A percentile compares a stretch with the other conserved stretches of the same genome.
phyloP scores from a whole-genome alignment of 2,888 invertebrate genomes.

The Cheilosia urbana region DNA sequence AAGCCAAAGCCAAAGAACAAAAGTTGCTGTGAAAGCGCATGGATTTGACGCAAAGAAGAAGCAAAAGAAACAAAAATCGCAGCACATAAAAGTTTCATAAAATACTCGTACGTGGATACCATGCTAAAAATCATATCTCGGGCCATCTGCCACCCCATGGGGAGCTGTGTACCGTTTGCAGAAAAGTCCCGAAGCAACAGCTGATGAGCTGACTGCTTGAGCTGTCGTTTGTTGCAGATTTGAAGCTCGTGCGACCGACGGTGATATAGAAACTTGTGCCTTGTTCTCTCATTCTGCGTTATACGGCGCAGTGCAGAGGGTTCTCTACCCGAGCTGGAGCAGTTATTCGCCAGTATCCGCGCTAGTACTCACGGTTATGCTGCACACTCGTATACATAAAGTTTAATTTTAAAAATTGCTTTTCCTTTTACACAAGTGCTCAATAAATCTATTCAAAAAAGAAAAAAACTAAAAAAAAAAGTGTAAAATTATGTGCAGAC shows the following conservation, averaged over 20 bases:
- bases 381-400: conserved; percentile 35
- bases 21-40: conserved; percentile 65
- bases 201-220: conserved; percentile 65
- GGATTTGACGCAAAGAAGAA: conserved; percentile 17
- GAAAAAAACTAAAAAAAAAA: conserved; percentile 21
- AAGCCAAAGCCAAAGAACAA: conserved; percentile 62
- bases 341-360: conserved; percentile 36
- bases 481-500: conserved; percentile 61
- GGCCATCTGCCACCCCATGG: conserved; percentile 35
- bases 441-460: conserved; percentile 5
- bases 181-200: conserved; percentile 71
- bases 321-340: conserved; percentile 42
- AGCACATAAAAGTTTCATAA: conserved; percentile 61
- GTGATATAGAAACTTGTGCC: conserved; percentile 36
- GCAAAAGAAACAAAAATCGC: conserved; percentile 24
- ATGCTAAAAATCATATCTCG: conserved; percentile 25
- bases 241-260: conserved; percentile 49
- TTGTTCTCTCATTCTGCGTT: conserved; percentile 66
- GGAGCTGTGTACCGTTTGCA: conserved; percentile 38
- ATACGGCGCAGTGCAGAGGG: conserved; percentile 50
- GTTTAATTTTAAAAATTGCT: conserved; percentile 44
- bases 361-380: conserved; percentile 37
- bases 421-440: conserved; percentile 23
- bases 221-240: conserved; percentile 52
- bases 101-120: conserved; percentile 29